Base-by-base conservation (phyloP, 1,140 invertebrate species). In the Drosophila paulistorum region DNA sequence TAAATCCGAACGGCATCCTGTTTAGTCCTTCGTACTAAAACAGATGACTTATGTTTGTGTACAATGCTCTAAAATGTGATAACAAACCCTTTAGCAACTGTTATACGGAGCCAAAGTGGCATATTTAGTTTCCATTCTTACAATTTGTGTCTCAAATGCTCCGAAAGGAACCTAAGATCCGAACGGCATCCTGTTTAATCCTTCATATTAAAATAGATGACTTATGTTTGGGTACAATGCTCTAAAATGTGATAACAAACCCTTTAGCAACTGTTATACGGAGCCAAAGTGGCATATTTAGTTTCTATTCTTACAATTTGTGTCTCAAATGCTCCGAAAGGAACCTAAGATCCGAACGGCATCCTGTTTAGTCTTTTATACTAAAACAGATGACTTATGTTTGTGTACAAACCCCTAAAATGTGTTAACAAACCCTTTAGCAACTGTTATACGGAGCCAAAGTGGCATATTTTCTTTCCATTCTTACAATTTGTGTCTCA, bases 271-370 rank as follows among this genome's bases (percentile, higher is more conserved):
- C 11, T 17, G 10, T 30, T 48, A 37, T 17, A 1, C 30, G 80
- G 80, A 81, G 78, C 60, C 11, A 83, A 74, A 74, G 71, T 74
- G 71, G 66, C 66, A 74, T 74, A 74, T 51, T 70, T 26, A 4
- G 42, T 26, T 13, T 2, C 9, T 17, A 3, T 10, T 35, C 7
- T 30, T 54, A 37, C 17, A 23, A 57, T 65, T 17, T 69, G 66
- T 74, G 66, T 69, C 71, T 74, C 71, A 68, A 67, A 72, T 58
- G 26, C 70, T 72, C 70, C 70, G 7, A 72, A 20, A 72, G 11
- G 2, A 73, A 73, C 30, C 0, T 1, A 0, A 42, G 17, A 57
- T n/a, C 39, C 61, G 60, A 37, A 77, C 74, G 77, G 77, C 74
- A 79, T 79, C 65, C 75, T 81, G 70, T 39, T 45, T 73, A 72